A percentile compares a stretch with the other conserved stretches of the same genome.
Conservation (phyloP, 1,140 invertebrate genomes). For the Neodiprion pinetum region DNA sequence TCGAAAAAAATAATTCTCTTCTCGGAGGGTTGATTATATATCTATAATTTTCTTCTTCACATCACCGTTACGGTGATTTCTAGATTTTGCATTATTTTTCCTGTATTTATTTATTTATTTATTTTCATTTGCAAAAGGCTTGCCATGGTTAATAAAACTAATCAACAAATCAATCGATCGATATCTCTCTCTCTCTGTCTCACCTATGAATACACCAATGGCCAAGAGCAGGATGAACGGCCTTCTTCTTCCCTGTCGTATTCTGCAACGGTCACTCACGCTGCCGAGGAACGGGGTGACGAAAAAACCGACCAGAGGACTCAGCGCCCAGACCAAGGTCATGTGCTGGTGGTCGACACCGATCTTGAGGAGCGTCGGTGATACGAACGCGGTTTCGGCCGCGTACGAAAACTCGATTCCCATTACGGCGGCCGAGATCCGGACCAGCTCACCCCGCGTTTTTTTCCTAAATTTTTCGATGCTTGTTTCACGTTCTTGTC, state of each 20-base stretch:
- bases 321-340: slow-evolving; percentile 95
- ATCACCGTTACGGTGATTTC: no score
- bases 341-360: slow-evolving; percentile 90
- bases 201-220: slow-evolving; percentile 87
- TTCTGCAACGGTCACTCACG: slow-evolving; percentile 86
- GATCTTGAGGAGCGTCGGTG: slow-evolving; percentile 91
- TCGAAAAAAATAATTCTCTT: no score
- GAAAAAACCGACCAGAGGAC: slow-evolving; percentile 91
- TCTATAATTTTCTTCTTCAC: no score
- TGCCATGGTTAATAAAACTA: no score
- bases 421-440: slow-evolving; percentile 93
- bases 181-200: slow-evolving; percentile 35
- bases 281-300: slow-evolving; percentile 92
- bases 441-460: slow-evolving; percentile 80
- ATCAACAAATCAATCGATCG: not conserved
- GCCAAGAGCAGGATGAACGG: slow-evolving; percentile 92
- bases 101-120: no score
- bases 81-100: no score
- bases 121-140: no score
- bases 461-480: slow-evolving; percentile 71
- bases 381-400: slow-evolving; percentile 96
- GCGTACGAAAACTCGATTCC: slow-evolving; percentile 98
- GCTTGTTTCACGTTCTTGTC: not conserved
- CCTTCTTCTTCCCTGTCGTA: slow-evolving; percentile 81
- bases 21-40: no score